phyloP scores from a whole-genome alignment of 1,140 invertebrate genomes.

The Bombus huntii region DNA sequence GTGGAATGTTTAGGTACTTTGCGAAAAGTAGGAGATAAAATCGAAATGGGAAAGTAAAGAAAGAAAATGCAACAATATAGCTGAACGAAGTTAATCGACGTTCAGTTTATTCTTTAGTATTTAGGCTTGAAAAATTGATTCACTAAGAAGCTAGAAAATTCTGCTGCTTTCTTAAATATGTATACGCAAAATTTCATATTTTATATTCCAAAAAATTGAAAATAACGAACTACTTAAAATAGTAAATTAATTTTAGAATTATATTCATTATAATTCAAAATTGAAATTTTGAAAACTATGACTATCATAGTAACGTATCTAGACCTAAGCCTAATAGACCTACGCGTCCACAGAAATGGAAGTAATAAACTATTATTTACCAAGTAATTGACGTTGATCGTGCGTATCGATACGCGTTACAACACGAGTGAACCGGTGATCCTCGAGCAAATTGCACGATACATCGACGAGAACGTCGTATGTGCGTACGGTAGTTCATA shows the following conservation, averaged over 20 bases:
- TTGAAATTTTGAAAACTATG: too few species aligned
- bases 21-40: neutral
- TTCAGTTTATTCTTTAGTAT: neutral
- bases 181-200: too few species aligned
- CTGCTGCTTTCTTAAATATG: too few species aligned
- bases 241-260: too few species aligned
- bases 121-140: too few species aligned
- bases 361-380: neutral
- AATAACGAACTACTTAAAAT: too few species aligned
- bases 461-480: constrained; percentile 33
- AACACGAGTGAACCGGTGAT: constrained; percentile 28
- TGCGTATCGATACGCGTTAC: neutral
- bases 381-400: constrained; percentile 34
- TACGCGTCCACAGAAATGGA: neutral
- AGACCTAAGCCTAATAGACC: too few species aligned
- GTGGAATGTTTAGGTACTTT: neutral
- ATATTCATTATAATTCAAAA: too few species aligned
- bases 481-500: constrained; percentile 67
- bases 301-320: too few species aligned
- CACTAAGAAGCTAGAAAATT: too few species aligned
- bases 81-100: neutral
- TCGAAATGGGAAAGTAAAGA: neutral
- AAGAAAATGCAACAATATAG: neutral
- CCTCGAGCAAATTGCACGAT: constrained; percentile 58
- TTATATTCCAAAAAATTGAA: too few species aligned